Evolutionary conservation across 2,113 vertebrate genomes (phyloP).

Genomic region (Anarrhichthys ocellatus): DNA sequence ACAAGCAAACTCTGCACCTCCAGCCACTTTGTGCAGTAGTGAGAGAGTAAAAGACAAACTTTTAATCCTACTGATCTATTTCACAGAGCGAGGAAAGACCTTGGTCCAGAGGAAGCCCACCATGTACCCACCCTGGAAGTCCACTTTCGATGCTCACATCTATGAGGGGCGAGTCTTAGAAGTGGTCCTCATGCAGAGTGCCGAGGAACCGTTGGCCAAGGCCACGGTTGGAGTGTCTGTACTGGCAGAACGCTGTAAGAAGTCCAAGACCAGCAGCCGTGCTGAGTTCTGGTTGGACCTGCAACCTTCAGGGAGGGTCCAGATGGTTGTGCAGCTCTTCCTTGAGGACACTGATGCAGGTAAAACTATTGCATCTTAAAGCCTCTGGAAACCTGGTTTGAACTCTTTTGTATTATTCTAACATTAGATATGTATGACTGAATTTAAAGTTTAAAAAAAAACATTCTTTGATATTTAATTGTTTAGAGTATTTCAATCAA

Average conservation of each 20-base stretch:
- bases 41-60: neutral
- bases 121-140: slow-evolving; percentile 95
- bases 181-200: slow-evolving; percentile 92
- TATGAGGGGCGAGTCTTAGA: slow-evolving; percentile 95
- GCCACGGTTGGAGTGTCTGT: slow-evolving; percentile 91
- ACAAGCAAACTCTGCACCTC: slow-evolving; percentile 1
- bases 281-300: slow-evolving; percentile 94
- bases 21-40: neutral
- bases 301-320: slow-evolving; percentile 80
- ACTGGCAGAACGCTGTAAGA: slow-evolving; percentile 94
- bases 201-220: slow-evolving; percentile 91
- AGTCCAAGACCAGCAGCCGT: slow-evolving; percentile 83
- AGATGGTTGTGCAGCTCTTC: slow-evolving; percentile 81
- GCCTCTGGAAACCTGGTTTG: neutral
- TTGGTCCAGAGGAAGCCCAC: slow-evolving; percentile 96
- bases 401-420: neutral
- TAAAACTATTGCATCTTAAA: slow-evolving; percentile 33
- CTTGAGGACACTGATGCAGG: slow-evolving; percentile 79
- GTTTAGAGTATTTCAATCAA: neutral
- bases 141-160: slow-evolving; percentile 94
- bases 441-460: neutral
- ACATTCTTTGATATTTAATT: neutral
- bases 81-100: slow-evolving; percentile 94
- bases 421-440: neutral
- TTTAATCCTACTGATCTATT: slow-evolving; percentile 6